Percentiles rank a stretch among this genome's conserved stretches.
Conservation (phyloP, 2,888 invertebrate genomes). For the Coecobrya sp. region DNA sequence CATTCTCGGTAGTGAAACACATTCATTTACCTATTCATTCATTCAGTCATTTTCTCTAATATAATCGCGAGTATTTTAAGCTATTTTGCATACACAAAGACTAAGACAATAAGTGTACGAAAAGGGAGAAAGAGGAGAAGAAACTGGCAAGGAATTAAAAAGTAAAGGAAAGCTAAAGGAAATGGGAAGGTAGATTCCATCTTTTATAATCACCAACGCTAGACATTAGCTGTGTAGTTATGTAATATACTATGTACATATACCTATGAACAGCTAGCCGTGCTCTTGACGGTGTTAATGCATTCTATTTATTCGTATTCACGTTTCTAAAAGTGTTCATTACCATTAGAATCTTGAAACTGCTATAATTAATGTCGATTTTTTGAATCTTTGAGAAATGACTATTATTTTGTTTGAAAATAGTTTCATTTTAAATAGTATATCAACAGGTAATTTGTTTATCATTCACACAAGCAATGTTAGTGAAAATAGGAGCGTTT, state of each 20-base stretch:
- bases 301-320: neutral
- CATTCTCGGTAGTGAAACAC: conserved; percentile 19
- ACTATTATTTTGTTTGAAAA: too few relatives aligned
- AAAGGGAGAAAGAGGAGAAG: neutral
- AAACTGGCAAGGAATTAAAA: conserved; percentile 15
- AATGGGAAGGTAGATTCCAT: conserved; percentile 60
- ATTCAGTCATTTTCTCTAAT: conserved; percentile 49
- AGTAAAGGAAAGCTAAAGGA: neutral
- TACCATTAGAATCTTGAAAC: neutral
- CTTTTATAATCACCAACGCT: conserved; percentile 11
- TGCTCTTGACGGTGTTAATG: neutral
- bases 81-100: conserved; percentile 31
- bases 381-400: too few relatives aligned
- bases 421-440: too few relatives aligned
- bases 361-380: too few relatives aligned
- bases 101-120: conserved; percentile 19
- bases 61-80: conserved; percentile 56
- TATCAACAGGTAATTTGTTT: too few relatives aligned
- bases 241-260: too few relatives aligned
- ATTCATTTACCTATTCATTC: conserved; percentile 19
- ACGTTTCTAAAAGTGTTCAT: neutral
- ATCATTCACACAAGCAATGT: too few relatives aligned
- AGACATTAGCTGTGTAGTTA: neutral
- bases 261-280: too few relatives aligned
- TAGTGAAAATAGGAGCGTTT: too few relatives aligned